Evolutionary conservation across 2,888 invertebrate species (phyloP).

Genomic region (Luperina testacea): DNA sequence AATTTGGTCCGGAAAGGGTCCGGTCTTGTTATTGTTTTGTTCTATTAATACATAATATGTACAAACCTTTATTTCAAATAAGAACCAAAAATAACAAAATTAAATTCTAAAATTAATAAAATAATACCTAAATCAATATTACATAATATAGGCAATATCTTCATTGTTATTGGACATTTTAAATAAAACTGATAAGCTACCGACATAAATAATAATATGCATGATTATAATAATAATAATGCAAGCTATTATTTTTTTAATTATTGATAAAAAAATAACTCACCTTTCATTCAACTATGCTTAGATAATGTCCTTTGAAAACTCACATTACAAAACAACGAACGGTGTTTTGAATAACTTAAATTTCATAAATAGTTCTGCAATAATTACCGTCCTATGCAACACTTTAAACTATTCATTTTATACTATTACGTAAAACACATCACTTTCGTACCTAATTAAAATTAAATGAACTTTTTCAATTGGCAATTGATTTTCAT

Average conservation of each 20-base stretch:
- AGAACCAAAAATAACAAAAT: too few relatives aligned
- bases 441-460: not conserved
- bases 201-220: not conserved
- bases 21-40: not conserved
- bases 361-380: not conserved
- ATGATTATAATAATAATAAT: not conserved
- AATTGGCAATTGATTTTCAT: not conserved
- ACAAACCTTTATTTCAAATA: too few relatives aligned
- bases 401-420: not conserved
- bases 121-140: too few relatives aligned
- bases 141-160: not conserved
- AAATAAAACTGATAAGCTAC: not conserved
- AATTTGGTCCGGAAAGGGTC: not conserved
- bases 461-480: not conserved
- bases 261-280: not conserved
- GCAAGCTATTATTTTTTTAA: too few relatives aligned
- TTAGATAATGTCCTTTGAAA: constrained; percentile 2
- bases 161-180: not conserved
- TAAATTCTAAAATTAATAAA: too few relatives aligned
- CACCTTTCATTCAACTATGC: constrained; percentile 22
- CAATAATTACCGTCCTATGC: not conserved
- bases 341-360: not conserved
- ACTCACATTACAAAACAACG: constrained; percentile 1
- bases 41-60: too few relatives aligned
- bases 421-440: not conserved